Base-by-base conservation (phyloP, 1,140 invertebrate genomes). In the Phymastichus coffea region DNA sequence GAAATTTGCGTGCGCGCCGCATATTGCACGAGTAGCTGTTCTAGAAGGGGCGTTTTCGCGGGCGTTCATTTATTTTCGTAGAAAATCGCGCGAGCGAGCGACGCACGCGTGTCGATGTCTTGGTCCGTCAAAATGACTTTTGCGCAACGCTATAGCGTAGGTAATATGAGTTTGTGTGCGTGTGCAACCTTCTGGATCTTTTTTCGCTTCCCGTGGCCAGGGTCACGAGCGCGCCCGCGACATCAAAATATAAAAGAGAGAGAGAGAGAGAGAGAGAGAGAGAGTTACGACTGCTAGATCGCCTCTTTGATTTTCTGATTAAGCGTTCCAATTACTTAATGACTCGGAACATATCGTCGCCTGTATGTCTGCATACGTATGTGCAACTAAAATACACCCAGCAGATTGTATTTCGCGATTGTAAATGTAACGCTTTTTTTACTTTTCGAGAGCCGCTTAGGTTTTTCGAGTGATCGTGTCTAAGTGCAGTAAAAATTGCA, bases 111-210 rank as follows among this genome's bases (percentile, higher is more conserved):
- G 46, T 49, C 55, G 55, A 35, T 48, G 56, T 9, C 33, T 15
- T 6, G 15, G 41, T 7, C 20, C 28, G 40, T 44, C 30, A 17
- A 38, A 52, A 53, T 46, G 30, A 53, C 38, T 46, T 58, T 58
- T 59, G 35, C 57, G 57, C 57, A 59, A 59, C 30, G 47, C n/a
- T n/a, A n/a, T n/a, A n/a, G n/a, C n/a, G n/a, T 26, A 14, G 1
- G 26, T 33, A 43, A 43, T n/a, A n/a, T n/a, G n/a, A n/a, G n/a
- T n/a, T n/a, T n/a, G n/a, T n/a, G n/a, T 57, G 44, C 17, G 46
- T 28, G 43, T 49, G 41, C 48, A 59, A 46, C 48, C 57, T 59
- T 58, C 56, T 58, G 56, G 28, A 51, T 58, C 47, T 51, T 59
- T 59, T 44, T 59, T 53, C 49, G 48, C 51, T 58, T 58, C 28